Evolutionary conservation across 2,888 invertebrate genomes (phyloP), one percentile per base, ranked within the genome.

Genomic region (Phlogophora meticulosa): DNA sequence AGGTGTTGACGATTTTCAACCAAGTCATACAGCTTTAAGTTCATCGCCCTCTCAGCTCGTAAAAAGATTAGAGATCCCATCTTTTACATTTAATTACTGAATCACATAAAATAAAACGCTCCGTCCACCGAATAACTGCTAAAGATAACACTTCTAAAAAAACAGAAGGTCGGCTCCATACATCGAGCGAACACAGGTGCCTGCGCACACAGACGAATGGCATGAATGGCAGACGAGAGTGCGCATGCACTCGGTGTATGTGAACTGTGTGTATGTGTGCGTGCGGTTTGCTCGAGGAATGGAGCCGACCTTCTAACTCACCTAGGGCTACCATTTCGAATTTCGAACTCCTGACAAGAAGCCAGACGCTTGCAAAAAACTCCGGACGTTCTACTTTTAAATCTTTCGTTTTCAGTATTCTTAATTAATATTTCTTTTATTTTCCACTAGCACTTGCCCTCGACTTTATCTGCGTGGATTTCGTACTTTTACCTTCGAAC

Each of bases 41-140:
- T 55, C 42, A 28, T 13, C 42, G 13, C 5, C 22, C 9, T 5
- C 46, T 46, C 20, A 17, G 10, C n/a, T 22, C 22, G 20, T 46
- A 46, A 63, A 46, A 46, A 62, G 15, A 32, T 60, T 32, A 42
- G n/a, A 42, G 63, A 63, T 58, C 4, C 15, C 36, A 58, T 63
- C 64, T 63, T n/a, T 46, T 4, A 62, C n/a, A 24, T 20, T 38
- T 63, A 62, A 63, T 62, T 46, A 63, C 64, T 13, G 45, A 63
- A 46, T 38, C 28, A 46, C 20, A 62, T 36, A 28, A 62, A n/a
- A 62, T 61, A 45, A 62, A 32, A 34, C 34, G 17, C 34, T 7
- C 36, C 4, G n/a, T 28, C n/a, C 20, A 46, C 28, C 9, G 45
- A 46, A 20, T 36, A 36, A 38, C 20, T 46, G 13, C 20, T 13